Evolutionary conservation across 2,113 vertebrate genomes (phyloP).

Genomic region (Clupea harengus): DNA sequence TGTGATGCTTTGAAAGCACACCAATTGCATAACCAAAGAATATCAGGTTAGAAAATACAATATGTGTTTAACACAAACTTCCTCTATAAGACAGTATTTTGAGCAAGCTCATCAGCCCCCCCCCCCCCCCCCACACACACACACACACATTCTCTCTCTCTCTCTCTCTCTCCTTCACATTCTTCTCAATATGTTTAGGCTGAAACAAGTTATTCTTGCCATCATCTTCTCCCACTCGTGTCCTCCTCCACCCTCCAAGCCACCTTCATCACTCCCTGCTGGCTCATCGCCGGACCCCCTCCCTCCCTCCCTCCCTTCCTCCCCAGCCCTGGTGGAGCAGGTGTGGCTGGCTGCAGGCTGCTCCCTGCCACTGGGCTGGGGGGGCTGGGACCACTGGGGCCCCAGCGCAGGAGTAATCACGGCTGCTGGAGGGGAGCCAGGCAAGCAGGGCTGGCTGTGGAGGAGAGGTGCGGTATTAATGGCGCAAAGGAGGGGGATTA

Average conservation of each 20-base stretch:
- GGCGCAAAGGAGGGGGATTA: conserved; percentile 10
- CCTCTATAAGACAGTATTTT: too few relatives aligned
- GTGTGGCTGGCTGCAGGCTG: background rate
- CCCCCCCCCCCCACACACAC: background rate
- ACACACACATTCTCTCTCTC: background rate
- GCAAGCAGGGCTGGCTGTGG: background rate
- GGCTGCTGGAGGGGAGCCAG: conserved; percentile 7
- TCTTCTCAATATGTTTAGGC: background rate
- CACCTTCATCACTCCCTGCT: background rate
- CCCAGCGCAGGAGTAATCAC: background rate
- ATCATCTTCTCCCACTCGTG: background rate
- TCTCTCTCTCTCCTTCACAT: background rate
- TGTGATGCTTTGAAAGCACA: too few relatives aligned
- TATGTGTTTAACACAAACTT: too few relatives aligned
- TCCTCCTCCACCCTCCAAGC: background rate
- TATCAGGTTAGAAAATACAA: too few relatives aligned
- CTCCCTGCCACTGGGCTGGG: conserved; percentile 1
- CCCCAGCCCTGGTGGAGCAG: background rate
- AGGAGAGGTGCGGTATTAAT: background rate
- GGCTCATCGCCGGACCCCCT: background rate
- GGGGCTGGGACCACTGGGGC: background rate
- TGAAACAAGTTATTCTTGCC: background rate
- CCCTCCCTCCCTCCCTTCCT: background rate
- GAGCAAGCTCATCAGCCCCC: too few relatives aligned
- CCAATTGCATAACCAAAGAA: too few relatives aligned